Evolutionary conservation across 2,797 vertebrate species (phyloP).

Genomic region (Mionectes olivaceus): DNA sequence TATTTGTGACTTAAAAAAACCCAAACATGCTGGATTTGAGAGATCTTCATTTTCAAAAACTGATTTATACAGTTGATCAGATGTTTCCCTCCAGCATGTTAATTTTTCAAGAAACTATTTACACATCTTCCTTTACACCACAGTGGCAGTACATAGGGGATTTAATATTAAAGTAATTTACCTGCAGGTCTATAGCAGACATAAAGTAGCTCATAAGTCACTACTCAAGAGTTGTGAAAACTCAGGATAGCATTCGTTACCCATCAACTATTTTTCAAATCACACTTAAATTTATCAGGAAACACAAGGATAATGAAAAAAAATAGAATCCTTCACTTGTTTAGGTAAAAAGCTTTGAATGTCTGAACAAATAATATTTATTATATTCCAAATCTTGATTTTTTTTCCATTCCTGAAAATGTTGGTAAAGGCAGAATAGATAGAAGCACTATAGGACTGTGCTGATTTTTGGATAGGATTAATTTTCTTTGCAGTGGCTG

Average conservation of each 20-base stretch:
- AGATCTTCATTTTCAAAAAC: neutral
- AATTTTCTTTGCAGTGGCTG: neutral
- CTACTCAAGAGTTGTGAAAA: neutral
- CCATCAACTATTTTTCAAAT: neutral
- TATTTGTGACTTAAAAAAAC: neutral
- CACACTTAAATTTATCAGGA: neutral
- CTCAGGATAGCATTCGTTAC: neutral
- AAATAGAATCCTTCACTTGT: neutral
- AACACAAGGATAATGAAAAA: neutral
- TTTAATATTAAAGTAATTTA: slow-evolving; percentile 28
- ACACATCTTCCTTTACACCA: neutral
- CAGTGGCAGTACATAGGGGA: neutral
- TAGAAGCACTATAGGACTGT: neutral
- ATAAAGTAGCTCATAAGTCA: neutral
- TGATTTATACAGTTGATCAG: neutral
- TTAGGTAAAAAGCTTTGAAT: neutral
- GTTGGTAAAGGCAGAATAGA: neutral
- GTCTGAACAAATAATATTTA: neutral
- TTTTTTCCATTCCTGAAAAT: neutral
- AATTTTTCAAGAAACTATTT: slow-evolving; percentile 27
- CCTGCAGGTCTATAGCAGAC: neutral
- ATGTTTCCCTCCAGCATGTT: neutral
- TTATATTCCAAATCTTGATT: neutral
- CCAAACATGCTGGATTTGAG: neutral
- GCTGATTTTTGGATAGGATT: neutral